phyloP scores from a whole-genome alignment of 2,888 invertebrate species.

The Elysia crispata region DNA sequence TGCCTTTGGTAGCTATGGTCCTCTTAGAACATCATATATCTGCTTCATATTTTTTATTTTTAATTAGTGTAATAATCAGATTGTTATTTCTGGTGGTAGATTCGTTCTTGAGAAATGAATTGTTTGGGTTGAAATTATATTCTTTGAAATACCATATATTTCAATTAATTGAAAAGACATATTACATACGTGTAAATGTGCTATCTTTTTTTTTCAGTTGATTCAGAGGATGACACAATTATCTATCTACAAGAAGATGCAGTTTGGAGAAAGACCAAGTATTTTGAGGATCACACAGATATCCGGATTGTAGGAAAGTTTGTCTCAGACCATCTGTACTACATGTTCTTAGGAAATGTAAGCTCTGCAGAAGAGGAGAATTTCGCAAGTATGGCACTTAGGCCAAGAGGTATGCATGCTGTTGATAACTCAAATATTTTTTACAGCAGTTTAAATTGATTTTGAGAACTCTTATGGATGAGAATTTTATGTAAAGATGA shows the following conservation, averaged over 20 bases:
- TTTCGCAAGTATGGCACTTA: constrained; percentile 30
- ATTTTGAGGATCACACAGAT: constrained; percentile 25
- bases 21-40: no score
- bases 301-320: constrained; percentile 38
- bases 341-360: constrained; percentile 38
- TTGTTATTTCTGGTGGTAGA: no score
- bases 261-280: neutral
- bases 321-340: neutral
- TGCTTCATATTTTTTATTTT: no score
- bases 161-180: neutral
- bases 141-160: no score
- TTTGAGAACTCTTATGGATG: no score
- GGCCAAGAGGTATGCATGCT: constrained; percentile 29
- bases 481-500: no score
- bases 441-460: neutral
- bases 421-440: neutral
- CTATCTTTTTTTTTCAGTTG: constrained; percentile 6
- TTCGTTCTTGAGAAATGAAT: neutral
- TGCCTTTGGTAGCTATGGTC: no score
- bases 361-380: constrained; percentile 23
- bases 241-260: constrained; percentile 34
- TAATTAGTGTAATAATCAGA: no score
- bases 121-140: no score
- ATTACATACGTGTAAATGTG: no score
- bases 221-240: constrained; percentile 24